Conservation (phyloP, 2,113 vertebrate species). For the Thymallus thymallus region DNA sequence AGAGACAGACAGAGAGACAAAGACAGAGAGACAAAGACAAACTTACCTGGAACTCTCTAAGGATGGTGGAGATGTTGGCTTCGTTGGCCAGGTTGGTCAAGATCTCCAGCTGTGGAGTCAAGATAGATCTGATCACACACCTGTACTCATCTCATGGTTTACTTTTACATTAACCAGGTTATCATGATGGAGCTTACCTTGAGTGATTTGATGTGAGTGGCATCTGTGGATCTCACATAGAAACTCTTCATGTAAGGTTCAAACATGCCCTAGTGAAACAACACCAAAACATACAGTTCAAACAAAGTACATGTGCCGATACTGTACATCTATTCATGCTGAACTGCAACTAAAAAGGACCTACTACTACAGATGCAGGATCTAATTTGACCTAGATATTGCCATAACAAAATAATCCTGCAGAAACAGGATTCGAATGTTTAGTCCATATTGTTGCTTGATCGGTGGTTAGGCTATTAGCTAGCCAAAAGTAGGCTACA, state of each 20-base stretch:
- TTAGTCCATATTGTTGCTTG: no score
- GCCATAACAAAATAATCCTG: no score
- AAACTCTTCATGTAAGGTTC: conserved; percentile 97
- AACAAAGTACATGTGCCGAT: background rate
- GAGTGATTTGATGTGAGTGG: conserved; percentile 95
- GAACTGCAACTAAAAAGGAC: no score
- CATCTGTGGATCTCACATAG: conserved; percentile 94
- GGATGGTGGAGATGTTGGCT: conserved; percentile 92
- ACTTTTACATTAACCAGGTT: background rate
- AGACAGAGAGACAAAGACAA: background rate
- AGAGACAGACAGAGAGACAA: no score
- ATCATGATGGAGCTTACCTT: conserved; percentile 76
- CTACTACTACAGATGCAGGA: no score
- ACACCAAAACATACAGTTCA: background rate
- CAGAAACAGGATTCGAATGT: no score
- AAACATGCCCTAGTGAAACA: conserved; percentile 85
- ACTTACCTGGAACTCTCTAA: conserved; percentile 92
- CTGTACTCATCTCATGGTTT: background rate
- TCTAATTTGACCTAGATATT: no score
- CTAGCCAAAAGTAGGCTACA: no score
- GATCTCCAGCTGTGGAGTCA: conserved; percentile 86
- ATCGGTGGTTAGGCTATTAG: no score
- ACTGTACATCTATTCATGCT: no score
- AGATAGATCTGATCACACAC: background rate
- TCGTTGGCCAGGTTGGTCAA: conserved; percentile 95